A percentile compares a stretch with the other conserved stretches of the same genome.
These are phyloP conservation scores for Conops quadrifasciatus DNA, from an alignment of 2,888 invertebrate species.

Conservation along the genomic window DNA sequence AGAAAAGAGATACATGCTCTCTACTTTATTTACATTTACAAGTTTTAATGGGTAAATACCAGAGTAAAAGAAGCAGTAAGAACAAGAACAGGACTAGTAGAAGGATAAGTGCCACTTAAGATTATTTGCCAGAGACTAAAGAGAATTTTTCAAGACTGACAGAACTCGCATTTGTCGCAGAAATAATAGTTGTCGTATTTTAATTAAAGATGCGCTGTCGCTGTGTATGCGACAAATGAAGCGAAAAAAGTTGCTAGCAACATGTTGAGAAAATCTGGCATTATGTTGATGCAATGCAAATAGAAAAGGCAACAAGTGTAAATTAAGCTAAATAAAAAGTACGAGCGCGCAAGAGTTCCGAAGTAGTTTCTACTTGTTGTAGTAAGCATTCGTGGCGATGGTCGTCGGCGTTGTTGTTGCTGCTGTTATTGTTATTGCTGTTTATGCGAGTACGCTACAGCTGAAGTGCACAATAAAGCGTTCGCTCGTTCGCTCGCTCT, in stretches of 20 bases:
- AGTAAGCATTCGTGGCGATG: background rate
- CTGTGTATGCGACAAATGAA: slow-evolving; percentile 33
- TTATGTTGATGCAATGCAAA: background rate
- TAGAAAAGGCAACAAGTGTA: slow-evolving; percentile 14
- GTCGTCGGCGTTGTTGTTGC: slow-evolving; percentile 1
- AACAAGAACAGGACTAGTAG: too few relatives aligned
- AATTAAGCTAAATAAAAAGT: slow-evolving; percentile 13
- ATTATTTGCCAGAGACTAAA: background rate
- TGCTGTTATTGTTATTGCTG: slow-evolving; percentile 2
- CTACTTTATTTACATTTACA: too few relatives aligned
- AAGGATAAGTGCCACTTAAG: too few relatives aligned
- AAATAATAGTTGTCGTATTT: too few relatives aligned
- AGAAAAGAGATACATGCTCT: background rate
- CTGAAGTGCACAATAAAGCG: slow-evolving; percentile 24
- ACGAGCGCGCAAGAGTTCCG: slow-evolving; percentile 12
- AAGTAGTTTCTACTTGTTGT: background rate
- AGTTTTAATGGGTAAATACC: too few relatives aligned
- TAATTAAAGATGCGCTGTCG: too few relatives aligned
- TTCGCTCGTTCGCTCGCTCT: background rate
- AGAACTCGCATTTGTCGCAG: too few relatives aligned
- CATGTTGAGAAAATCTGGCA: slow-evolving; percentile 16
- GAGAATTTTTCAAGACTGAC: background rate
- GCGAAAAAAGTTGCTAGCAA: slow-evolving; percentile 35
- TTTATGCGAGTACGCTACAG: slow-evolving; percentile 2
- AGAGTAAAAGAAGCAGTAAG: background rate